Base-by-base conservation (phyloP, 2,888 invertebrate genomes). In the Ephialtes manifestator region DNA sequence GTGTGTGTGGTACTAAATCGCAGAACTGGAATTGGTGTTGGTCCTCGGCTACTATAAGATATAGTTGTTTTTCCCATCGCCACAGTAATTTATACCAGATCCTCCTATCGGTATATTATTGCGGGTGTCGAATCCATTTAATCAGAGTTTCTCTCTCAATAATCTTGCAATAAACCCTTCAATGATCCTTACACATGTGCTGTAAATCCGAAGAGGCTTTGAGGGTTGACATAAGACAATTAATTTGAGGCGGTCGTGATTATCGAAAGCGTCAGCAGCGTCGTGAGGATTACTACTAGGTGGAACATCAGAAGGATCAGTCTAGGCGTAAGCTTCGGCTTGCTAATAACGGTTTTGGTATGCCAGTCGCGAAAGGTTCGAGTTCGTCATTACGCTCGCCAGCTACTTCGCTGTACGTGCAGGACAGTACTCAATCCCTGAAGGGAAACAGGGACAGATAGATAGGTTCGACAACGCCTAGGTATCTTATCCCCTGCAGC, bases 301-400 rank as follows among this genome's bases (percentile, higher is more conserved):
- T 48, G 76, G 68, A 63, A 67, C 31, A 77, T 28, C 76, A 46
- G 35, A 48, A 65, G 65, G 70, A 63, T 8, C 10, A 39, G 7
- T 10, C 7, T 2, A 39, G 10, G 39, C 10, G 7, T 10, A 10
- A 7, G 39, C 10, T 39, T 10, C 58, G 70, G 51, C 55, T 79
- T 79, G 75, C 75, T 79, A 82, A 85, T 85, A 85, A 82, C 31
- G 79, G 82, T 79, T 79, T 85, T 79, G 75, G 74, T 79, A 85
- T 85, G 85, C 82, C 65, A 67, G 75, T 79, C 82, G 79, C 75
- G 79, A 72, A 82, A 85, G 85, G 82, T 79, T 82, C 82, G 79
- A 72, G 79, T 80, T 79, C 79, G 79, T 82, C 85, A 85, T 85
- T 82, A 85, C 82, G 79, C 79, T 82, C 67, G 79, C 65, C 82